Percentiles rank a stretch among this genome's conserved stretches.
Conservation (phyloP, 2,113 vertebrate genomes). For the Mirounga angustirostris region DNA sequence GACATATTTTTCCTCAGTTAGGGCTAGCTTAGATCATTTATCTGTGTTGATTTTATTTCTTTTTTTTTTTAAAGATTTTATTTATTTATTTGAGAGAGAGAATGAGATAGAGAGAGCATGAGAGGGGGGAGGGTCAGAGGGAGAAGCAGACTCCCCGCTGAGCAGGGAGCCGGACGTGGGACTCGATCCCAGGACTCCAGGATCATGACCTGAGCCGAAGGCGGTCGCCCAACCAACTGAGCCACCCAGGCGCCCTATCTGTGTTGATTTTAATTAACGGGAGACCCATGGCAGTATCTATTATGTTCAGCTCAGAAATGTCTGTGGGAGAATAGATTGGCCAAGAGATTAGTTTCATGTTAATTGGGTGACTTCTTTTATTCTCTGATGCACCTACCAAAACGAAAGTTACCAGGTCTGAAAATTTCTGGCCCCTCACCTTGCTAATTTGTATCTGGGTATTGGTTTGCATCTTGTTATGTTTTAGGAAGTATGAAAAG, state of each 20-base stretch:
- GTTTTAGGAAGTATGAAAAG: slow-evolving; percentile 24
- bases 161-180: no score
- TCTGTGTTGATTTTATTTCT: neutral
- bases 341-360: slow-evolving; percentile 38
- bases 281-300: neutral
- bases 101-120: no score
- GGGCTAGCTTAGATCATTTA: slow-evolving; percentile 3
- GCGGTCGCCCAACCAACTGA: no score
- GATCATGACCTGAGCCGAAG: no score
- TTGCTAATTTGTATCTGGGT: slow-evolving; percentile 48
- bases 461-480: slow-evolving; percentile 34
- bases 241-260: neutral
- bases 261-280: slow-evolving; percentile 48
- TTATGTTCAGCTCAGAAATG: slow-evolving; percentile 9
- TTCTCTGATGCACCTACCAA: neutral
- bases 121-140: no score
- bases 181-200: no score
- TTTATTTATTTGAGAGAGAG: no score
- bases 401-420: slow-evolving; percentile 8
- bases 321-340: neutral
- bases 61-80: no score
- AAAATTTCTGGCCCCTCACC: slow-evolving; percentile 19
- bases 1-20: slow-evolving; percentile 41
- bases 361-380: slow-evolving; percentile 5
- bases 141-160: no score